Evolutionary conservation across 2,888 invertebrate species (phyloP).

Genomic region (Rapana venosa): DNA sequence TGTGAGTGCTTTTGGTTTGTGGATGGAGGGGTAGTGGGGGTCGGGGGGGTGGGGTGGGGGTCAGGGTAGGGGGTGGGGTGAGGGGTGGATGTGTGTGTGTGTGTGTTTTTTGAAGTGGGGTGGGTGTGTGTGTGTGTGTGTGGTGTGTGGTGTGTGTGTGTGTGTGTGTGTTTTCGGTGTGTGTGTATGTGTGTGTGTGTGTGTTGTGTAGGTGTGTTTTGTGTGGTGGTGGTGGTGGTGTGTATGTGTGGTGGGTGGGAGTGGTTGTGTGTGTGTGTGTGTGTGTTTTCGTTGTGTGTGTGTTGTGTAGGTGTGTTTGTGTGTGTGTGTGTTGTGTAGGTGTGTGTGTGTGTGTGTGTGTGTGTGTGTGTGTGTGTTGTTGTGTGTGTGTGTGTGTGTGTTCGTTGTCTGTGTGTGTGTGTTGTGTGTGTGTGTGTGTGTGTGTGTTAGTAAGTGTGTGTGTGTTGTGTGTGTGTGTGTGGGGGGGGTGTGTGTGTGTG

Average conservation of each 20-base stretch:
- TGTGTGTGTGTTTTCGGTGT: not conserved
- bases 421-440: no score
- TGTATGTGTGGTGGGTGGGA: not conserved
- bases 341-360: not conserved
- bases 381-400: constrained; percentile 16
- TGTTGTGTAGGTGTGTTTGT: constrained; percentile 24
- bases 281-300: no score
- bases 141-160: not conserved
- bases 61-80: not conserved
- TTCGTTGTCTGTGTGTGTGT: no score
- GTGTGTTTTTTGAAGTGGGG: not conserved
- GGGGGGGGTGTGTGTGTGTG: not conserved
- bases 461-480: no score
- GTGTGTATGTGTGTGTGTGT: not conserved
- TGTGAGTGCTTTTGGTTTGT: constrained; percentile 43
- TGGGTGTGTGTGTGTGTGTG: not conserved
- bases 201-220: not conserved
- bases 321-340: constrained; percentile 20
- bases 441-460: no score
- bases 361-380: constrained; percentile 21
- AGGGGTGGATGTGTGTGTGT: not conserved
- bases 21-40: not conserved
- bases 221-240: not conserved
- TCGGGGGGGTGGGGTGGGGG: not conserved
- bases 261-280: constrained; percentile 10